Conservation (phyloP, 2,113 vertebrate species). For the Thalassoma bifasciatum region DNA sequence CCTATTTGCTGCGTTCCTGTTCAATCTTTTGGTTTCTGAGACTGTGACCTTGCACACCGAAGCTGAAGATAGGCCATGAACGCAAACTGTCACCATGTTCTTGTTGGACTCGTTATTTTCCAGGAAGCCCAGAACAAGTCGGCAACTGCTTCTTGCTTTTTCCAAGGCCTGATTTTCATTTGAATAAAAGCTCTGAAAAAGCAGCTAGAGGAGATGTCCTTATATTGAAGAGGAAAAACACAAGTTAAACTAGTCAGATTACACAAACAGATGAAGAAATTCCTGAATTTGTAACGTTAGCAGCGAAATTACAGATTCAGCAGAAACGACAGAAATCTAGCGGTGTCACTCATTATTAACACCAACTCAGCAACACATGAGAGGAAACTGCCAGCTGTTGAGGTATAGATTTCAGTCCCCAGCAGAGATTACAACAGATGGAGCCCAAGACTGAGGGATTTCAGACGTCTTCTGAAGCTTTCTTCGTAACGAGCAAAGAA, state of each 20-base stretch:
- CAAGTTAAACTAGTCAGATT: neutral
- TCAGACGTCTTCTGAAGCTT: slow-evolving; percentile 19
- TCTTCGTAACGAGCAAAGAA: neutral
- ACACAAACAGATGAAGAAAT: neutral
- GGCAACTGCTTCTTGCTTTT: neutral
- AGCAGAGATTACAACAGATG: neutral
- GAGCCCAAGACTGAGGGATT: neutral
- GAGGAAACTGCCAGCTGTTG: slow-evolving; percentile 40
- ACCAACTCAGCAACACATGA: slow-evolving; percentile 2
- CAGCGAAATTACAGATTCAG: slow-evolving; percentile 4
- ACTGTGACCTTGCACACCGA: slow-evolving; percentile 1
- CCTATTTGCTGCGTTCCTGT: too few relatives aligned
- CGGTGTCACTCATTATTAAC: slow-evolving; percentile 19
- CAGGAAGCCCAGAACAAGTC: slow-evolving; percentile 18
- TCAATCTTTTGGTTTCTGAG: neutral
- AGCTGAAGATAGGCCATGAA: neutral
- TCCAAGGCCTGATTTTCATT: neutral
- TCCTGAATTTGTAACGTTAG: slow-evolving; percentile 45
- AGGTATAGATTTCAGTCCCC: slow-evolving; percentile 26
- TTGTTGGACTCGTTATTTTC: slow-evolving; percentile 1
- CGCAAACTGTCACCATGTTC: neutral
- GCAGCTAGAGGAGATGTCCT: too few relatives aligned
- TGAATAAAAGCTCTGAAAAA: too few relatives aligned
- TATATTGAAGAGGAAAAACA: too few relatives aligned
- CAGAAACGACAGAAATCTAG: slow-evolving; percentile 26